Conservation (phyloP, 2,113 vertebrate species). For the Anoura caudifer region DNA sequence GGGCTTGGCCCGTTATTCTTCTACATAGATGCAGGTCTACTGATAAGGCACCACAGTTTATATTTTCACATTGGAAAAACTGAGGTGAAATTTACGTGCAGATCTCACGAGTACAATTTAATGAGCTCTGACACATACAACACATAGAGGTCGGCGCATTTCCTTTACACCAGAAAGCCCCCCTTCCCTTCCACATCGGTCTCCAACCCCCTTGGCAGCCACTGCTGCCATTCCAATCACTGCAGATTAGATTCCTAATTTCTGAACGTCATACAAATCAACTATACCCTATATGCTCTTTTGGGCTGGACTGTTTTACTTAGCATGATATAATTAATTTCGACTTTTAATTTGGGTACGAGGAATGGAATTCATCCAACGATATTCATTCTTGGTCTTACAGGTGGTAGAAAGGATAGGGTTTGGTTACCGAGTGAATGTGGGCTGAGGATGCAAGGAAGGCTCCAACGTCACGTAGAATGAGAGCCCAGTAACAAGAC, state of each 20-base stretch:
- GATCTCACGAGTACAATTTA: neutral
- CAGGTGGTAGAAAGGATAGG: neutral
- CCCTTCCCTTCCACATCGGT: too few relatives aligned
- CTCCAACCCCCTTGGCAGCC: neutral
- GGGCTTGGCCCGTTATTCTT: neutral
- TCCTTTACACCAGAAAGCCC: neutral
- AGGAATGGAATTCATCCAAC: too few relatives aligned
- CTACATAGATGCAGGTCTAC: too few relatives aligned
- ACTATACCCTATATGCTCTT: too few relatives aligned
- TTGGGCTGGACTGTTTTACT: neutral
- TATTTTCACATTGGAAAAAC: neutral
- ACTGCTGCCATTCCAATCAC: neutral
- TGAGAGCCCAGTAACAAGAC: neutral
- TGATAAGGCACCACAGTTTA: neutral
- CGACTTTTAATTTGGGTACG: neutral
- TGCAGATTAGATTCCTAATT: neutral
- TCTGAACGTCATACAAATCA: neutral
- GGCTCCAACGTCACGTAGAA: rapidly evolving
- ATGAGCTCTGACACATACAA: neutral
- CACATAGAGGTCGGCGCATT: neutral
- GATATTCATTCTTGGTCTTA: neutral
- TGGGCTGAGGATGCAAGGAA: neutral
- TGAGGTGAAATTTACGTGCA: neutral
- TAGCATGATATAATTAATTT: neutral
- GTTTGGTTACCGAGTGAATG: too few relatives aligned